Conservation (phyloP, 2,797 vertebrate species). For the Poeciliopsis turneri region DNA sequence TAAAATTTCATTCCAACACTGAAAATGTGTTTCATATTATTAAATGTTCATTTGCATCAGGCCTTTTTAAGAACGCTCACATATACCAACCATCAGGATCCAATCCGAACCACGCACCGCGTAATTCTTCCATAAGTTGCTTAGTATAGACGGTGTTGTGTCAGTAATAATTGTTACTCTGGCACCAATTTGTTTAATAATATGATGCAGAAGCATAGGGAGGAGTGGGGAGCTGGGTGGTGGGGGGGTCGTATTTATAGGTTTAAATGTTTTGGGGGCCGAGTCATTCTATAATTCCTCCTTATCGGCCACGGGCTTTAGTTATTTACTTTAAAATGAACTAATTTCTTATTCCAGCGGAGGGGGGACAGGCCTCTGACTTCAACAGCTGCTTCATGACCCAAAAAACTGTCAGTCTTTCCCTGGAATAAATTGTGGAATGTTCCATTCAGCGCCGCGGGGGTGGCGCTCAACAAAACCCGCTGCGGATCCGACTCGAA, state of each 20-base stretch:
- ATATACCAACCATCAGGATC: conserved; percentile 8
- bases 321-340: conserved; percentile 87
- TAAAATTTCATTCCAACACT: conserved; percentile 25
- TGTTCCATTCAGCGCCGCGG: conserved; percentile 71
- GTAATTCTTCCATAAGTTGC: conserved; percentile 52
- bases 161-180: conserved; percentile 56
- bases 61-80: neutral
- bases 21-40: conserved; percentile 29
- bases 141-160: conserved; percentile 47
- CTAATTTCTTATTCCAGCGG: conserved; percentile 89
- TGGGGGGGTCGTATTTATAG: conserved; percentile 70
- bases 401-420: conserved; percentile 94
- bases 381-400: conserved; percentile 92
- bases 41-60: conserved; percentile 23
- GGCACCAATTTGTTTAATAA: conserved; percentile 70
- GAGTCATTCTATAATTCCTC: conserved; percentile 82
- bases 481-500: neutral
- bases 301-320: conserved; percentile 83
- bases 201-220: conserved; percentile 60
- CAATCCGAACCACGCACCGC: conserved; percentile 18
- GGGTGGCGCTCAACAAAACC: conserved; percentile 26
- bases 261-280: conserved; percentile 76
- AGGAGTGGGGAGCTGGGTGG: neutral
- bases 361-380: conserved; percentile 82
- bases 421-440: conserved; percentile 92